Evolutionary conservation across 2,888 invertebrate genomes (phyloP), one percentile per base, ranked within the genome.

Genomic region (Thalpophila matura): DNA sequence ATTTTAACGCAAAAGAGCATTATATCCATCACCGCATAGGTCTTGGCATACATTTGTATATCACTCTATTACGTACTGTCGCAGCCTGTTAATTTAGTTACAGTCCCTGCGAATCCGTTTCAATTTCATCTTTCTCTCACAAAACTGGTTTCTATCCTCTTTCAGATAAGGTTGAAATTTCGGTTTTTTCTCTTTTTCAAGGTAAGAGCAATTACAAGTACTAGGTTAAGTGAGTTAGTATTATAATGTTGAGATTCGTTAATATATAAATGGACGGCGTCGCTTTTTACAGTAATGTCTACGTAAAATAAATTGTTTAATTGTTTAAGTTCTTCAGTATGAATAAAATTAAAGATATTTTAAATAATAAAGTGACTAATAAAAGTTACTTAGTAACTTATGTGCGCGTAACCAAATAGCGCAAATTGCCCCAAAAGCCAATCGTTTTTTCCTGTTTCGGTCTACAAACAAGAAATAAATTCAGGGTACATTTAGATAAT

Each of bases 1-100:
- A 27, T 27, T 27, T 6, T 4, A 6, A 27, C 10, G 4, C 9
- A 53, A 20, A 45, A 54, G 7, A 45, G 18, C 26, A 43, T 24
- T 49, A 26, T 31, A 64, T 61, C 54, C 64, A 72, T 63, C 67
- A 73, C 64, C 9, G 59, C 66, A 77, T 67, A 73, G 77, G 70
- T 75, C 76, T 77, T 69, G 72, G 74, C 74, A 77, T 49, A 3
- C 79, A 76, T 78, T 77, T 77, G 63, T 27, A 51, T 18, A 35
- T 56, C 76, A 72, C 72, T 76, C 70, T 78, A 77, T 31, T 79
- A 78, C 45, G 38, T 43, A 59, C 70, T 74, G 80, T 80, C 76
- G 70, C 67, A 77, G 68, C 73, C 68, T 79, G 75, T 83, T 86
- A 85, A 86, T 86, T 86, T 84, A 81, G 81, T 78, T 65, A 75